Evolutionary conservation across 1,140 invertebrate genomes (phyloP).

Genomic region (Lasioglossum albipes): DNA sequence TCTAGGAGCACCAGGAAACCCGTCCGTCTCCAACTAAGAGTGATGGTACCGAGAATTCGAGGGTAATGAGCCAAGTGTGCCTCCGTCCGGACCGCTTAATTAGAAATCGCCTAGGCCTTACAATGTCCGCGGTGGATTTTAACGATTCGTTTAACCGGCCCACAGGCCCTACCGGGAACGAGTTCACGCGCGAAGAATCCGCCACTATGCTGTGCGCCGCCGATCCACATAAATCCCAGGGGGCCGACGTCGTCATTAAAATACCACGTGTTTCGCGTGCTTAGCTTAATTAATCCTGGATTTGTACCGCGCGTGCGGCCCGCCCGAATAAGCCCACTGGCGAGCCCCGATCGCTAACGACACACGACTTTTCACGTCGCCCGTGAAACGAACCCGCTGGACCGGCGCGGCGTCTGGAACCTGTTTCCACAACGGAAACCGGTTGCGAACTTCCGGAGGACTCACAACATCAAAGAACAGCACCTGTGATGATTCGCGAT

Average conservation of each 20-base stretch:
- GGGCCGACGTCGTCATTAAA: conserved; percentile 41
- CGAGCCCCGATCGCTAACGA: conserved; percentile 15
- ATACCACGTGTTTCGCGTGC: conserved; percentile 32
- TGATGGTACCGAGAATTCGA: conserved; percentile 17
- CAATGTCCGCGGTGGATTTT: conserved; percentile 17
- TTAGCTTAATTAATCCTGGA: conserved; percentile 29
- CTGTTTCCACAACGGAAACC: too few species aligned
- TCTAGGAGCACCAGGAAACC: not conserved
- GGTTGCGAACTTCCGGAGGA: too few species aligned
- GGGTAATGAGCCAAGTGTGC: conserved; percentile 43
- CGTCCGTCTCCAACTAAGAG: not conserved
- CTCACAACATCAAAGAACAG: too few species aligned
- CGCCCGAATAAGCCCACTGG: not conserved
- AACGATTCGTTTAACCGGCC: conserved; percentile 36
- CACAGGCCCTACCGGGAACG: not conserved
- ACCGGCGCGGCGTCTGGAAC: not conserved
- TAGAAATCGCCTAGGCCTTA: conserved; percentile 41
- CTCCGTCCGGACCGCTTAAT: conserved; percentile 44
- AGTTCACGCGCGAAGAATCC: conserved; percentile 12
- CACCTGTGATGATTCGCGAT: too few species aligned
- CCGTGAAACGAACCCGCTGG: not conserved
- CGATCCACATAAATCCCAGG: conserved; percentile 19
- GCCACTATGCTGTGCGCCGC: not conserved
- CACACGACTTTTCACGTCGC: not conserved
- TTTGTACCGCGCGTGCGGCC: conserved; percentile 2